phyloP scores from a whole-genome alignment of 1,140 invertebrate genomes.

The Lepidurus arcticus region DNA sequence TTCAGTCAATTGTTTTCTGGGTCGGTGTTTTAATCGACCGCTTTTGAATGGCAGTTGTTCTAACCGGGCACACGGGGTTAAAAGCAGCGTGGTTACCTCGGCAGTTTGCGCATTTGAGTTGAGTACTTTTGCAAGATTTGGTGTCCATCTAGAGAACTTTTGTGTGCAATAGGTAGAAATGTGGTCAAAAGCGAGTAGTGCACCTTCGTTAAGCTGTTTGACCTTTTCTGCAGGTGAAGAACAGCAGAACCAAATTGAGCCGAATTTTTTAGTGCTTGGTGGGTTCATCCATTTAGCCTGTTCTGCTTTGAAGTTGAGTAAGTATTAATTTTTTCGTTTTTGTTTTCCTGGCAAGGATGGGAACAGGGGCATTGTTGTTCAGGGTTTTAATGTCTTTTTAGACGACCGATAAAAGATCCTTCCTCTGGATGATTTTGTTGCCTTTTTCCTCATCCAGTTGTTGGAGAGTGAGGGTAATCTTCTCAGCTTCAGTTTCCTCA shows the following conservation, averaged over 20 bases:
- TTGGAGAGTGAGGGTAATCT: conserved; percentile 25
- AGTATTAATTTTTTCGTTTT: conserved; percentile 21
- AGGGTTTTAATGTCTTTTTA: background rate
- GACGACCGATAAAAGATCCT: too few relatives aligned
- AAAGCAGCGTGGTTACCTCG: conserved; percentile 25
- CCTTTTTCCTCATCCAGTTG: conserved; percentile 23
- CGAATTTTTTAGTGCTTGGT: background rate
- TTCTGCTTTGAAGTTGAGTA: background rate
- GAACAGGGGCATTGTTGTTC: background rate
- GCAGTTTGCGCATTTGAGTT: conserved; percentile 24
- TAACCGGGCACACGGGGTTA: background rate
- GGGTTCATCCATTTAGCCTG: conserved; percentile 8
- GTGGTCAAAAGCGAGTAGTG: conserved; percentile 16
- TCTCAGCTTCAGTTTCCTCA: background rate
- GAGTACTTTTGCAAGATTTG: conserved; percentile 13
- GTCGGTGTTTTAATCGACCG: background rate
- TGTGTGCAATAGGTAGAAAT: conserved; percentile 8
- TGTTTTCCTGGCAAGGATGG: conserved; percentile 16
- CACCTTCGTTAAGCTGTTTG: background rate
- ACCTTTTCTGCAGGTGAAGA: background rate
- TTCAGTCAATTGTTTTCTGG: background rate
- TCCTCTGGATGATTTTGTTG: too few relatives aligned
- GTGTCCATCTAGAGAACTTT: background rate
- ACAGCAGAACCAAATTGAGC: background rate
- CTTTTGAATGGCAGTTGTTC: background rate